phyloP scores from a whole-genome alignment of 1,140 invertebrate genomes.

The Drosophila sp. region DNA sequence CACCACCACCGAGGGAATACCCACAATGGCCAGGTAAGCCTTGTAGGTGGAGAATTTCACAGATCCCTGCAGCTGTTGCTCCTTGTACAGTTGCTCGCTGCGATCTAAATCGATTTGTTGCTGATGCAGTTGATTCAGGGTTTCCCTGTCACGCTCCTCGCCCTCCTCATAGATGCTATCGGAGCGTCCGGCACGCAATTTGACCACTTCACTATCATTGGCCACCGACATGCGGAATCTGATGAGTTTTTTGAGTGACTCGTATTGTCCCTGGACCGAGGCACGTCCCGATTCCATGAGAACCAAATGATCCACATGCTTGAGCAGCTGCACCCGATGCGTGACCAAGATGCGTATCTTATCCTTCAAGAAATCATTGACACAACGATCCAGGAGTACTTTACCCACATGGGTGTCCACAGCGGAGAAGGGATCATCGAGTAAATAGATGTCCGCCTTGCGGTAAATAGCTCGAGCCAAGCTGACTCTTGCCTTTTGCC shows the following conservation, averaged over 20 bases:
- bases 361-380: constrained; percentile 87
- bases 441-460: constrained; percentile 87
- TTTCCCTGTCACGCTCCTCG: constrained; percentile 26
- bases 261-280: constrained; percentile 79
- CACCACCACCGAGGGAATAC: constrained; percentile 85
- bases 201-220: constrained; percentile 64
- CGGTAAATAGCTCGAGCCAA: constrained; percentile 84
- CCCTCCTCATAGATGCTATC: constrained; percentile 64
- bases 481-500: constrained; percentile 92
- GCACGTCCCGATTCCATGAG: constrained; percentile 85
- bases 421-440: constrained; percentile 93
- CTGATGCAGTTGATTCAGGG: constrained; percentile 43
- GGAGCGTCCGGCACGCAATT: constrained; percentile 45
- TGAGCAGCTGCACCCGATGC: constrained; percentile 94
- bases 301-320: constrained; percentile 88
- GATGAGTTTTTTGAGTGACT: constrained; percentile 69
- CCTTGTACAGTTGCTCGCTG: constrained; percentile 71
- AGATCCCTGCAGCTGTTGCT: constrained; percentile 82
- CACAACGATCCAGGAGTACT: constrained; percentile 89
- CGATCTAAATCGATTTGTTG: constrained; percentile 54
- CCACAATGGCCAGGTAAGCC: constrained; percentile 88
- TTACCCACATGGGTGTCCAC: constrained; percentile 92
- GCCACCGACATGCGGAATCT: constrained; percentile 67
- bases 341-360: constrained; percentile 92
- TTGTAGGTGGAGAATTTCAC: constrained; percentile 85